A percentile compares a stretch with the other conserved stretches of the same genome.
Evolutionary conservation across 2,888 invertebrate genomes (phyloP).

Genomic region (Chesias legatella): DNA sequence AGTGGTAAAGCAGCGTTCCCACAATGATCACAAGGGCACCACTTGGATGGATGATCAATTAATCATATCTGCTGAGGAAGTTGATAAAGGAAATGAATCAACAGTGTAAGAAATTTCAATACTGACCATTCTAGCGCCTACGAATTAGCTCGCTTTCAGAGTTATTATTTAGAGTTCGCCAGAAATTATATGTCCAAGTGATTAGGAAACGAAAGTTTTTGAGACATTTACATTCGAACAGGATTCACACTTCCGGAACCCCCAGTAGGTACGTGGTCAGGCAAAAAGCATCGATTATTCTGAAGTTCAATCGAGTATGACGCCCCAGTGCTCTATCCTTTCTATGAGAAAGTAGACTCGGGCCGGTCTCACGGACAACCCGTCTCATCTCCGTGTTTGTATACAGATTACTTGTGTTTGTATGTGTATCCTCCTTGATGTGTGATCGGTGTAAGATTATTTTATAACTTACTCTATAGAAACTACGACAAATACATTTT

Average conservation of each 20-base stretch:
- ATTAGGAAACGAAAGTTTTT: neutral
- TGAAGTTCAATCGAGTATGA: slow-evolving; percentile 39
- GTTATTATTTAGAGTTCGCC: no score
- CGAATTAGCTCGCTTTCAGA: no score
- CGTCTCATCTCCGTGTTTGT: slow-evolving; percentile 10
- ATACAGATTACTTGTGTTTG: slow-evolving; percentile 17
- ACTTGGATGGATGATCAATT: no score
- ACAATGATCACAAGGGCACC: no score
- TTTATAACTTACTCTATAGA: no score
- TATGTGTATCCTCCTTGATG: neutral
- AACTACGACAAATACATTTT: no score
- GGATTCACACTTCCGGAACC: slow-evolving; percentile 27
- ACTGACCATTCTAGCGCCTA: no score
- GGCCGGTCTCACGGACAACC: slow-evolving; percentile 50
- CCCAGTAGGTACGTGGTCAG: slow-evolving; percentile 21
- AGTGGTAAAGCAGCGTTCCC: no score
- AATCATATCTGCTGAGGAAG: no score
- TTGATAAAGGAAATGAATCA: no score
- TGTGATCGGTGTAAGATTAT: neutral
- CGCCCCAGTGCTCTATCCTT: slow-evolving; percentile 27
- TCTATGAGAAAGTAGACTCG: slow-evolving; percentile 48
- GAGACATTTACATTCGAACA: neutral
- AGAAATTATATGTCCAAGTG: no score
- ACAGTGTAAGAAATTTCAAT: no score
- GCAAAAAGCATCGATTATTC: slow-evolving; percentile 29